phyloP scores from a whole-genome alignment of 2,113 vertebrate species.

The Corythoichthys haematopterus region DNA sequence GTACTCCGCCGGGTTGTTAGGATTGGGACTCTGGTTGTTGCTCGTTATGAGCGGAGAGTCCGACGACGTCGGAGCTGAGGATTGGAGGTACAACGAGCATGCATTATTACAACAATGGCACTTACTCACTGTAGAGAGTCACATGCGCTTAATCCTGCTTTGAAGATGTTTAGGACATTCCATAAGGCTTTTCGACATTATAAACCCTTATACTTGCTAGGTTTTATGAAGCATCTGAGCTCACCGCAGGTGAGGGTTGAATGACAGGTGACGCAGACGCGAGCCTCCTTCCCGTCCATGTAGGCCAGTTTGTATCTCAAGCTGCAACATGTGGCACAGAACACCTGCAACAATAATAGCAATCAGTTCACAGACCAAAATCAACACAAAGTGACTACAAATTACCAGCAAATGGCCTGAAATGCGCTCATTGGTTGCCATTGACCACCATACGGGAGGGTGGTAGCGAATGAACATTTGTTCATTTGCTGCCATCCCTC shows the following conservation, averaged over 20 bases:
- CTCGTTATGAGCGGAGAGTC: slow-evolving; percentile 80
- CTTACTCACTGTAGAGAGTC: background rate
- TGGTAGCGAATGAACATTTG: too few species aligned
- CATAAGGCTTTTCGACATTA: background rate
- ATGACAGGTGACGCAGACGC: slow-evolving; percentile 95
- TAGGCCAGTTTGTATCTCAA: slow-evolving; percentile 88
- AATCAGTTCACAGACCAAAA: too few species aligned
- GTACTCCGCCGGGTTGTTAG: slow-evolving; percentile 97
- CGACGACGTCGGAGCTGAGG: slow-evolving; percentile 81
- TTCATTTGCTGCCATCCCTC: too few species aligned
- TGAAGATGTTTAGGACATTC: background rate
- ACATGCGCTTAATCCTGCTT: background rate
- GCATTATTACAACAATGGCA: background rate
- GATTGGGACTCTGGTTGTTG: slow-evolving; percentile 92
- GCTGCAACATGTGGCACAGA: slow-evolving; percentile 91
- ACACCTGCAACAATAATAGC: slow-evolving; percentile 74
- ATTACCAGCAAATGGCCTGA: too few species aligned
- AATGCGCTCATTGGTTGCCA: too few species aligned
- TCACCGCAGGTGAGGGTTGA: slow-evolving; percentile 88
- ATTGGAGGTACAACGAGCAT: background rate
- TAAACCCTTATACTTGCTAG: background rate
- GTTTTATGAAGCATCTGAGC: slow-evolving; percentile 24
- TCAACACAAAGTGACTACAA: too few species aligned
- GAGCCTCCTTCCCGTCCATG: slow-evolving; percentile 94
- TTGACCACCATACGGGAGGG: too few species aligned